These are phyloP conservation scores for Nephrocerus scutellatus DNA, from an alignment of 2,888 invertebrate species.

Conservation along the genomic window DNA sequence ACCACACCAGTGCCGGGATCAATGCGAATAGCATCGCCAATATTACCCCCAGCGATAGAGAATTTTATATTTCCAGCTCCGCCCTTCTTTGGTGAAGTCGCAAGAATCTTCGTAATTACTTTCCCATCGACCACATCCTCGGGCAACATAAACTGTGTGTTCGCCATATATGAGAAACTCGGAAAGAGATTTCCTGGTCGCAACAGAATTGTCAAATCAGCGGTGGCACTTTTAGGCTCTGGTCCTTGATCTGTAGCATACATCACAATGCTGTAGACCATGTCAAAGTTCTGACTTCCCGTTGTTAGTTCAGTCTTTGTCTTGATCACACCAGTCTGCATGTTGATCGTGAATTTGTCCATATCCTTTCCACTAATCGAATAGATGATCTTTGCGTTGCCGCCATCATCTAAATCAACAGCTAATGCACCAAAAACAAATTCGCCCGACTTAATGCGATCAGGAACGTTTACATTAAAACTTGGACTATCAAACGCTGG, in stretches of 20 bases:
- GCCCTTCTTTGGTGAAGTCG: constrained; percentile 73
- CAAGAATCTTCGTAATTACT: constrained; percentile 68
- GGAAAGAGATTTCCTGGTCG: constrained; percentile 75
- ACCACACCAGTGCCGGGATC: constrained; percentile 75
- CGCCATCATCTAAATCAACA: constrained; percentile 71
- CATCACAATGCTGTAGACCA: constrained; percentile 64
- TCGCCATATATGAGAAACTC: constrained; percentile 62
- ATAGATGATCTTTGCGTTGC: constrained; percentile 75
- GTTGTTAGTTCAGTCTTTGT: constrained; percentile 61
- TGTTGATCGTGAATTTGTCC: constrained; percentile 70
- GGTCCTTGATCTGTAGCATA: constrained; percentile 75
- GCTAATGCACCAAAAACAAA: constrained; percentile 90
- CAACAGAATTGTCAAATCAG: constrained; percentile 69
- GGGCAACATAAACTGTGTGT: constrained; percentile 66
- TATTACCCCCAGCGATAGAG: constrained; percentile 88
- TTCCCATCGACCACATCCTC: constrained; percentile 75
- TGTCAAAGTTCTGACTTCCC: constrained; percentile 51
- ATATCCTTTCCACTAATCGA: constrained; percentile 69
- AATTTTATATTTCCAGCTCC: constrained; percentile 64
- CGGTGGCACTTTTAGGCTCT: constrained; percentile 61
- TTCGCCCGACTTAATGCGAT: constrained; percentile 69
- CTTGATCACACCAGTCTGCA: constrained; percentile 79
- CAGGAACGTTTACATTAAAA: constrained; percentile 76
- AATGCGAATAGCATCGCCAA: constrained; percentile 77
- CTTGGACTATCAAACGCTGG: constrained; percentile 68